Percentiles rank a stretch among this genome's conserved stretches.
These are phyloP conservation scores for Sesamia inferens DNA, from an alignment of 2,888 invertebrate genomes.

Conservation along the genomic window DNA sequence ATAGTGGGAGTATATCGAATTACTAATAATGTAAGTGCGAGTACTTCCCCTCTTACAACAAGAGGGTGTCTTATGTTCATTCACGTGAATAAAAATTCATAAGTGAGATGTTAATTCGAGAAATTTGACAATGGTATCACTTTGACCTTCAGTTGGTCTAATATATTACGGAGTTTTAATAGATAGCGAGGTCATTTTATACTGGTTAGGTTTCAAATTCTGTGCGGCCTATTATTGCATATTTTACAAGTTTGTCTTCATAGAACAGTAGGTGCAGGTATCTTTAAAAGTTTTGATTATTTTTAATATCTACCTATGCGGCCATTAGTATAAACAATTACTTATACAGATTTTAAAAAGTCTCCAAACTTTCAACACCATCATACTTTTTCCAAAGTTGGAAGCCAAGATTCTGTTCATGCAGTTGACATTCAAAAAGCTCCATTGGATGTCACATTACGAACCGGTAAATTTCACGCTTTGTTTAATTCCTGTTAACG, in stretches of 20 bases:
- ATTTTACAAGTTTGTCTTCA: neutral
- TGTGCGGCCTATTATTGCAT: neutral
- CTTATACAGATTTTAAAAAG: neutral
- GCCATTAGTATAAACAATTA: neutral
- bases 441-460: slow-evolving; percentile 2
- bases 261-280: neutral
- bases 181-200: neutral
- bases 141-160: neutral
- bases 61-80: slow-evolving; percentile 39
- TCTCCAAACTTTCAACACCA: neutral
- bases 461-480: slow-evolving; percentile 50
- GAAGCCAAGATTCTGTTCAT: neutral
- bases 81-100: slow-evolving; percentile 39
- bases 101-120: slow-evolving; percentile 5
- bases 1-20: slow-evolving; percentile 68
- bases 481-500: slow-evolving; percentile 17
- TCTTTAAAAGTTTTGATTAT: neutral
- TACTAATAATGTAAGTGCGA: slow-evolving; percentile 62
- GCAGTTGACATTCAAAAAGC: slow-evolving; percentile 5
- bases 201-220: neutral
- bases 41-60: slow-evolving; percentile 38
- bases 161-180: neutral
- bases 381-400: neutral
- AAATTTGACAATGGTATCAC: neutral
- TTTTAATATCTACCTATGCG: neutral